These are phyloP conservation scores for Lasioglossum albipes DNA, from an alignment of 1,140 invertebrate genomes.

Conservation along the genomic window DNA sequence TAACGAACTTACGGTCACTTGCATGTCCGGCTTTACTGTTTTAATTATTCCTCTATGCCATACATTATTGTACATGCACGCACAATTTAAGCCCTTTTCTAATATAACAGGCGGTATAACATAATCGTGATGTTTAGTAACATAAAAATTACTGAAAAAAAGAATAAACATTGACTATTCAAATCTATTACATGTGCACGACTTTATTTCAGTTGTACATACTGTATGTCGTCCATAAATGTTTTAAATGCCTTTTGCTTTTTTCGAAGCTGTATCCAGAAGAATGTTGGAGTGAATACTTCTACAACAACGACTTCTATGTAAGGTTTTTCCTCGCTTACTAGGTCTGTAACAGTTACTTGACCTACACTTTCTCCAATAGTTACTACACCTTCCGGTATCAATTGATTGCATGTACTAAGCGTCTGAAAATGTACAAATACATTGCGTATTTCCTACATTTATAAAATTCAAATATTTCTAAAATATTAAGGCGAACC, in stretches of 20 bases:
- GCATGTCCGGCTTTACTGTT: slow-evolving; percentile 63
- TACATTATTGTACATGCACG: slow-evolving; percentile 64
- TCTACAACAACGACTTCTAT: slow-evolving; percentile 65
- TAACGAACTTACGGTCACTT: slow-evolving; percentile 59
- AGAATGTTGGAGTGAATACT: slow-evolving; percentile 74
- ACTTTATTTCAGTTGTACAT: slow-evolving; percentile 47
- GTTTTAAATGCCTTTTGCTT: slow-evolving; percentile 50
- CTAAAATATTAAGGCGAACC: no score
- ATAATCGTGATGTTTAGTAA: slow-evolving; percentile 44
- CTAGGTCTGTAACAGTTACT: slow-evolving; percentile 58
- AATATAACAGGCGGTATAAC: slow-evolving; percentile 67
- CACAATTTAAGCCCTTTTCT: slow-evolving; percentile 71
- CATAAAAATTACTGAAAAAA: slow-evolving; percentile 70
- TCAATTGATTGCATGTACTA: slow-evolving; percentile 46
- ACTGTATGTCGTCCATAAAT: slow-evolving; percentile 71
- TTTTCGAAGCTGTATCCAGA: slow-evolving; percentile 71
- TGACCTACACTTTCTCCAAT: slow-evolving; percentile 67
- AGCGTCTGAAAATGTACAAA: slow-evolving; percentile 56
- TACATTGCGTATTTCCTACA: not conserved
- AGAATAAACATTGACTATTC: not conserved
- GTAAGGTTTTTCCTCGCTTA: slow-evolving; percentile 20
- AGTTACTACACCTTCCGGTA: slow-evolving; percentile 63
- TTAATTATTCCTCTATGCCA: slow-evolving; percentile 76
- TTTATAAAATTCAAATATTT: no score
- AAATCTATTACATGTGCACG: slow-evolving; percentile 16